Evolutionary conservation across 2,113 vertebrate genomes (phyloP).

Genomic region (Nothoprocta pentlandii): DNA sequence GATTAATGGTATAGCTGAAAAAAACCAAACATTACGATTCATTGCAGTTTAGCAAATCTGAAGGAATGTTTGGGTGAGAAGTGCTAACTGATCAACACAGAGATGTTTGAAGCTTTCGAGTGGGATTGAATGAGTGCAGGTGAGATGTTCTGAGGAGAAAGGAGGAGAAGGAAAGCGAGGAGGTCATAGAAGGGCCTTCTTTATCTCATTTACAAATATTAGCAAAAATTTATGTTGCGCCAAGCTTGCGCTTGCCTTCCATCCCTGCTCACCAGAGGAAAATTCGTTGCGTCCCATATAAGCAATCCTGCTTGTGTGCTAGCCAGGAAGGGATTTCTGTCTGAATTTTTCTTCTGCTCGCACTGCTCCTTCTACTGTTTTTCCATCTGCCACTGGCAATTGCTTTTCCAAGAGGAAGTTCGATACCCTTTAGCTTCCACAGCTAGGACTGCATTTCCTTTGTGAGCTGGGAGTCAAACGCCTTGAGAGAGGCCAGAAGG

Average conservation of each 20-base stretch:
- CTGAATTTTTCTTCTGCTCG: slow-evolving; percentile 30
- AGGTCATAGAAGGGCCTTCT: neutral
- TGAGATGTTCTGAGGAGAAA: neutral
- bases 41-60: neutral
- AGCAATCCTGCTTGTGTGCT: neutral
- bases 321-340: slow-evolving; percentile 50
- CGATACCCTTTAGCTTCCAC: neutral
- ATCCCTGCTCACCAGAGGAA: neutral
- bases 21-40: neutral
- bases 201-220: neutral
- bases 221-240: neutral
- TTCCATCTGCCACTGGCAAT: slow-evolving; percentile 9
- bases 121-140: neutral
- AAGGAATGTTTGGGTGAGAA: neutral
- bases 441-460: neutral
- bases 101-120: neutral
- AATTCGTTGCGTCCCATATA: slow-evolving; percentile 14
- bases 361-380: neutral
- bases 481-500: neutral
- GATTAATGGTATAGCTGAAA: neutral
- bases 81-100: neutral
- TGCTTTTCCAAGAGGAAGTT: neutral
- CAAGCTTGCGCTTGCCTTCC: neutral
- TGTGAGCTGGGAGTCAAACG: neutral
- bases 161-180: neutral